Base-by-base conservation (phyloP, 2,113 vertebrate species). In the Atrichornis clamosus region DNA sequence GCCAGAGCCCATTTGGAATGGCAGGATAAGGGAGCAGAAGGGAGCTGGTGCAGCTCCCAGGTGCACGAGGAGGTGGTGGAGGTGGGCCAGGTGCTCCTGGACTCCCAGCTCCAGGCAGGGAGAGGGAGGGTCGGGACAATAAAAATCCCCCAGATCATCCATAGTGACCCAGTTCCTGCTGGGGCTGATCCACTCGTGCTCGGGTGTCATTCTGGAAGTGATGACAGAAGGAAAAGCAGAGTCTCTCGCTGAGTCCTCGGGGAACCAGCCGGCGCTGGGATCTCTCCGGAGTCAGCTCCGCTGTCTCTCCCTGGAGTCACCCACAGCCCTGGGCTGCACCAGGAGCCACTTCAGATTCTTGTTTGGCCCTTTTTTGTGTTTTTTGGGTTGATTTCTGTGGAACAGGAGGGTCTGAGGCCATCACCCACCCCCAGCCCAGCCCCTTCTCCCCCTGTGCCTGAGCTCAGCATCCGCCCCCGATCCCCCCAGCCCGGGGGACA, bases 361-460 rank as follows among this genome's bases (percentile, higher is more conserved):
- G 9, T 46, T 50, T 10, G 14, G 1, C 2, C 0, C 14, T 73
- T 60, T 42, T 26, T 9, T 17, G 2, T 19, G 23, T 7, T 70
- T 65, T 7, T 70, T 65, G 17, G 27, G 20, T 76, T 28, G 53
- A 15, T 72, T 53, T 62, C 21, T 72, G 58, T 11, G 56, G 42
- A 18, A 13, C 18, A 2, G 3, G 20, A 4, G 27, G 28, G 6
- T 3, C 16, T 3, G 13, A 46, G 52, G 33, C 7, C 5, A 2
- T 8, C 9, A 0, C 17, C 19, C n/a, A 49, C 6, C 41, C n/a
- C 52, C 59, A 80, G 27, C 77, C 69, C 75, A 58, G 21, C 28
- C 42, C 19, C 10, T 70, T 33, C 27, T 46, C 6, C 53, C 20
- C 1, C 4, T 2, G 69, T 42, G 7, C 44, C 70, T 9, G 55